Evolutionary conservation across 2,113 vertebrate species (phyloP), one percentile per base, ranked within the genome.

Genomic region (Pedionomus torquatus): DNA sequence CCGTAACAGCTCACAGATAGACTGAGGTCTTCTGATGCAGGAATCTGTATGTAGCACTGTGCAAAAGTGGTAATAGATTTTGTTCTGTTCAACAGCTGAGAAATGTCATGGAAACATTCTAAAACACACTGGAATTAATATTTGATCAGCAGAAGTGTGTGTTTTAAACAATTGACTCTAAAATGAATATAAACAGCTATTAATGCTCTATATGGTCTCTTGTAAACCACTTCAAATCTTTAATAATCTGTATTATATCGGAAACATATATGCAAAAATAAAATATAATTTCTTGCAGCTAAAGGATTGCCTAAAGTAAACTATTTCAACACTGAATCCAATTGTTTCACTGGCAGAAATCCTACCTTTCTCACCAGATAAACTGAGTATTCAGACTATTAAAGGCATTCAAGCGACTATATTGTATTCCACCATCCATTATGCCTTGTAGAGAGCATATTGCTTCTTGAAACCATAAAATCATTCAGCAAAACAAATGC

Each of bases 401-500:
- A 87, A 89, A 91, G 60, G 66, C 84, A 69, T 77, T 81, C 61
- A 79, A 82, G 71, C 6, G 11, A 83, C 74, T 72, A 21, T 48
- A 26, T 61, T 79, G 71, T 93, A 75, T 96, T 91, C 60, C 44
- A n/a, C 54, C 72, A 64, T 43, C 79, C 13, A n/a, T 24, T 78
- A 55, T 71, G 70, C 89, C 94, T 96, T 61, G 83, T 48, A 63
- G 94, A 83, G n/a, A 86, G 58, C 49, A 31, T 33, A 60, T 51
- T 33, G 76, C 44, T 52, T 54, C 58, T 41, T 77, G 83, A 96
- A 97, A 76, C 57, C 26, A 13, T 84, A 90, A 94, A 97, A 95
- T 78, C 76, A 91, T 83, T 83, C 85, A 89, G 87, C 87, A 95
- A 97, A 97, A 79, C 35, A 93, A 80, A 96, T 88, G 30, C 30